phyloP scores from a whole-genome alignment of 35 echinoderm and acorn worm species.

The Patiria miniata region DNA sequence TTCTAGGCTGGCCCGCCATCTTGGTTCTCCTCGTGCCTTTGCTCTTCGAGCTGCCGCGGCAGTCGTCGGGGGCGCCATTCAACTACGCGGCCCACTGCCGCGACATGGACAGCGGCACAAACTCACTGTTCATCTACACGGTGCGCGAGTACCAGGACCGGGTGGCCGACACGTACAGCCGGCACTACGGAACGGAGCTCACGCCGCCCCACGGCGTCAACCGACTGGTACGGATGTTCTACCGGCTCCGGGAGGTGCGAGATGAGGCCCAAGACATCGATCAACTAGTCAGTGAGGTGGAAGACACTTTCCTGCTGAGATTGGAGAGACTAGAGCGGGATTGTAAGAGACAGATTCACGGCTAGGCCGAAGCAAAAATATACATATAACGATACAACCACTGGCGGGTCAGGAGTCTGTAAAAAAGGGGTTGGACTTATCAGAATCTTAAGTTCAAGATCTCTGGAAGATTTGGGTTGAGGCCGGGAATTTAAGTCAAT shows the following conservation, averaged over 20 bases:
- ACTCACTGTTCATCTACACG: not conserved
- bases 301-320: not conserved
- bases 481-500: too few species aligned
- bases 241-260: not conserved
- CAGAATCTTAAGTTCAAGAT: too few species aligned
- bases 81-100: constrained; percentile 13
- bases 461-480: too few species aligned
- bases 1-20: not conserved
- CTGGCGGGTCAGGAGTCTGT: too few species aligned
- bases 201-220: constrained; percentile 7
- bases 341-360: not conserved
- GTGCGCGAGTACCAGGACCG: not conserved
- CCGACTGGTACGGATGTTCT: not conserved
- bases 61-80: not conserved
- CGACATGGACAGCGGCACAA: constrained; percentile 4
- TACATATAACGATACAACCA: too few species aligned
- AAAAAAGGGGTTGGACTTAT: too few species aligned
- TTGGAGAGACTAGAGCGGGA: not conserved
- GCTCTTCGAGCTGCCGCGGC: not conserved
- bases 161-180: not conserved
- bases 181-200: not conserved
- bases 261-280: not conserved
- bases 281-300: not conserved
- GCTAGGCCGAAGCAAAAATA: not conserved
- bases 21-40: constrained; percentile 13